Evolutionary conservation across 2,797 vertebrate species (phyloP), one percentile per base, ranked within the genome.

Genomic region (Agapornis canus): DNA sequence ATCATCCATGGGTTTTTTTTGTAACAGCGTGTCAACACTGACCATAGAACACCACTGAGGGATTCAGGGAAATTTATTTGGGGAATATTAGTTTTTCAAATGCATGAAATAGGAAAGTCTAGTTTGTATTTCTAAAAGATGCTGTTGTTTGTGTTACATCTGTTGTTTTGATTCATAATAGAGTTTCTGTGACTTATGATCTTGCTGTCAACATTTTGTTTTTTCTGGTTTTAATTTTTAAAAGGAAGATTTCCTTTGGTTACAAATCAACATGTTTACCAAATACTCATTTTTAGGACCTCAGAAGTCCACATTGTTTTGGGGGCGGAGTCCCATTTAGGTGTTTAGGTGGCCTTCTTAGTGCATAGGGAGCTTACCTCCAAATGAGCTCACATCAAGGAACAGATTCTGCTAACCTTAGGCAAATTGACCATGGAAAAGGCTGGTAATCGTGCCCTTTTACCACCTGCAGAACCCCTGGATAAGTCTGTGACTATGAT

Each of bases 161-260:
- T 91, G 88, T 81, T 89, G 75, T 94, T 94, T 95, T 89, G 88
- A 85, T 72, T 92, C 86, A 37, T 84, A 91, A 78, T 56, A 80
- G 69, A 64, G 29, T 85, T 94, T 54, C 48, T 70, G 8, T 88
- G 49, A 84, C 64, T 89, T 95, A 60, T 2, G 4, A 11, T 92
- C 56, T 68, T 82, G 48, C 71, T 73, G 72, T 87, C 71, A 86
- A 68, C 54, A n/a, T 54, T 92, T 60, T 35, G 59, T 56, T 95
- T 85, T 61, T 91, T 78, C 68, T 70, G 54, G 60, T 54, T 95
- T 94, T 79, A 15, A 61, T 66, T 92, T 75, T 89, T 61, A 5
- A 66, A 85, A 54, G 64, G 76, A 90, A 84, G 31, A 48, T 83
- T 69, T 86, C 18, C 83, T 90, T 96, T 63, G 68, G 56, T 87